Conservation (phyloP, 1,140 invertebrate species). For the Thaumatotibia leucotreta region DNA sequence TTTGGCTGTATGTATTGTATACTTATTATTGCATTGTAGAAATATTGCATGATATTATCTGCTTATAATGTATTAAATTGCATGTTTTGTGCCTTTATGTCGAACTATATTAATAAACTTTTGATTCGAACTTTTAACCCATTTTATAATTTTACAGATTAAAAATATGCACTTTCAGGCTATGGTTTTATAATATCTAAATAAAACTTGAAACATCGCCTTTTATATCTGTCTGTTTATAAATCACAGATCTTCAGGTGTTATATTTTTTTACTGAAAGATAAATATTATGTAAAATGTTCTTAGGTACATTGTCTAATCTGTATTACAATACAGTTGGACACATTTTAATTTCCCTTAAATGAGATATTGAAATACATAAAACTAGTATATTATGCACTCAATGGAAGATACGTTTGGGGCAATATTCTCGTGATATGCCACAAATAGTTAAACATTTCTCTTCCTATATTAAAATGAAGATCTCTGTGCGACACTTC, state of each 20-base stretch:
- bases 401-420: conserved; percentile 15
- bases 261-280: too few relatives aligned
- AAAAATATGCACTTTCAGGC: too few relatives aligned
- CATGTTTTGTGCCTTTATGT: conserved; percentile 52
- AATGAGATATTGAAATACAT: neutral
- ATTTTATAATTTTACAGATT: too few relatives aligned
- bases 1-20: conserved; percentile 19
- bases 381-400: neutral
- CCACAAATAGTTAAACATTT: conserved; percentile 1
- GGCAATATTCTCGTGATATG: neutral
- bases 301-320: too few relatives aligned
- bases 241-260: too few relatives aligned
- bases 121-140: too few relatives aligned
- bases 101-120: too few relatives aligned
- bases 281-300: too few relatives aligned
- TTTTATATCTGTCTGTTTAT: too few relatives aligned
- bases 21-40: conserved; percentile 35
- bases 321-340: too few relatives aligned
- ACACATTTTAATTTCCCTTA: neutral
- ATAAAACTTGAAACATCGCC: too few relatives aligned
- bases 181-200: too few relatives aligned
- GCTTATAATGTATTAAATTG: conserved; percentile 35
- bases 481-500: conserved; percentile 19
- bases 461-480: conserved; percentile 20
- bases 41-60: conserved; percentile 42